phyloP scores from a whole-genome alignment of 2,888 invertebrate genomes.

The Eucriotettix oculatus region DNA sequence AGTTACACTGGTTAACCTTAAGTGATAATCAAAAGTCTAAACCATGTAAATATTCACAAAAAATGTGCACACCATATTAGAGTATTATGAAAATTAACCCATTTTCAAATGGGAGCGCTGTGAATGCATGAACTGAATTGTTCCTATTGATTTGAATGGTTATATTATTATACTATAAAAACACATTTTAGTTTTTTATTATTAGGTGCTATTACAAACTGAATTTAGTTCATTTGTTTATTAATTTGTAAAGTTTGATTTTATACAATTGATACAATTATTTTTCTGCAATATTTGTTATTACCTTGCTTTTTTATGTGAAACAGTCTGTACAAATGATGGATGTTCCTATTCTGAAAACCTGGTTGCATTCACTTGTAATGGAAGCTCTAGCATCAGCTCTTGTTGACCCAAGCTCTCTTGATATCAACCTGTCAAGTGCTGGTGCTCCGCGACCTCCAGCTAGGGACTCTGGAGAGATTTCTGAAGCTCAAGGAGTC shows the following conservation, averaged over 20 bases:
- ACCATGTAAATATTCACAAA: too few relatives aligned
- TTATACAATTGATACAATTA: background rate
- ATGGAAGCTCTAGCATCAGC: slow-evolving; percentile 30
- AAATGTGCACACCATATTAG: too few relatives aligned
- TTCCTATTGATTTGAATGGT: too few relatives aligned
- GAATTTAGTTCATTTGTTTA: background rate
- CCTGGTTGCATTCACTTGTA: slow-evolving; percentile 34
- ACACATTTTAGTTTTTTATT: too few relatives aligned
- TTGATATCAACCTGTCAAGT: slow-evolving; percentile 22
- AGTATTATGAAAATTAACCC: too few relatives aligned
- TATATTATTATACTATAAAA: too few relatives aligned
- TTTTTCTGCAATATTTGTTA: background rate
- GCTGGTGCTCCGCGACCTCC: slow-evolving; percentile 23
- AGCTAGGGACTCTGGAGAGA: slow-evolving; percentile 17
- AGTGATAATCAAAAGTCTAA: too few relatives aligned
- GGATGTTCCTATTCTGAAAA: slow-evolving; percentile 34
- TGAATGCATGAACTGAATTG: too few relatives aligned
- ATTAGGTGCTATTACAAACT: too few relatives aligned
- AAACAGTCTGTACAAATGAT: slow-evolving; percentile 29
- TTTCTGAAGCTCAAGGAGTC: slow-evolving; percentile 25
- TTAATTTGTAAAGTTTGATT: background rate
- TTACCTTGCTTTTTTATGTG: background rate
- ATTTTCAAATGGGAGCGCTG: too few relatives aligned
- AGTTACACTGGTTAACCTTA: too few relatives aligned
- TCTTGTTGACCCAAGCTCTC: slow-evolving; percentile 28